Evolutionary conservation across 2,113 vertebrate species (phyloP).

Genomic region (Leiothrix lutea): DNA sequence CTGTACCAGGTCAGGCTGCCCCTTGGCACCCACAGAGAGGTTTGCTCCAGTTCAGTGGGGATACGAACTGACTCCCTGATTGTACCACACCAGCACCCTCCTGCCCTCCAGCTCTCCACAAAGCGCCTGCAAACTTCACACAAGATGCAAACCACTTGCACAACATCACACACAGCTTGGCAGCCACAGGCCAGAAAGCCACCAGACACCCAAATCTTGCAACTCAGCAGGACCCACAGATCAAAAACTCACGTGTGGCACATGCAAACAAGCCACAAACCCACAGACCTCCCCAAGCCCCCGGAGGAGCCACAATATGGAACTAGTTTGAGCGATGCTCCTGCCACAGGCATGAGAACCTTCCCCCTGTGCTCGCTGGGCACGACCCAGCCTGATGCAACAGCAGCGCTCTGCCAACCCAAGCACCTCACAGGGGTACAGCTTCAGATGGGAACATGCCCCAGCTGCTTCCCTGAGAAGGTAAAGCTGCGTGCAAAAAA

Average conservation of each 20-base stretch:
- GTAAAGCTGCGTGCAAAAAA: not conserved
- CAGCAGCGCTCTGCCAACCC: not conserved
- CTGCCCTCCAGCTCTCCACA: not conserved
- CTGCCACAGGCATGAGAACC: not conserved
- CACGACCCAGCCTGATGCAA: not conserved
- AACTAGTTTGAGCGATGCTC: not conserved
- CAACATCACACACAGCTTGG: not conserved
- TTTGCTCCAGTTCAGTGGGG: not conserved
- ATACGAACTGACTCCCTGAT: fast-evolving
- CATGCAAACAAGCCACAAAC: not conserved
- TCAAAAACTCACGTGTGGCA: not conserved
- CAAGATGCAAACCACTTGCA: not conserved
- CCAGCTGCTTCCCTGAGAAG: not conserved
- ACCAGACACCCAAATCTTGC: not conserved
- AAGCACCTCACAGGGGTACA: not conserved
- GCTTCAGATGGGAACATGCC: not conserved
- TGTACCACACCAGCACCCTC: not conserved
- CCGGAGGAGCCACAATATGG: not conserved
- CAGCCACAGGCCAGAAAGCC: not conserved
- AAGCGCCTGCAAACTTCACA: not conserved
- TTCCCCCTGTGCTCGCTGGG: fast-evolving
- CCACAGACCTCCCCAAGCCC: not conserved
- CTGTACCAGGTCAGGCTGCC: not conserved
- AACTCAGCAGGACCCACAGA: not conserved
- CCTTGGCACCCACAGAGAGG: not conserved